Evolutionary conservation across 1,140 invertebrate species (phyloP).

Genomic region (Brachionus paranguensis): DNA sequence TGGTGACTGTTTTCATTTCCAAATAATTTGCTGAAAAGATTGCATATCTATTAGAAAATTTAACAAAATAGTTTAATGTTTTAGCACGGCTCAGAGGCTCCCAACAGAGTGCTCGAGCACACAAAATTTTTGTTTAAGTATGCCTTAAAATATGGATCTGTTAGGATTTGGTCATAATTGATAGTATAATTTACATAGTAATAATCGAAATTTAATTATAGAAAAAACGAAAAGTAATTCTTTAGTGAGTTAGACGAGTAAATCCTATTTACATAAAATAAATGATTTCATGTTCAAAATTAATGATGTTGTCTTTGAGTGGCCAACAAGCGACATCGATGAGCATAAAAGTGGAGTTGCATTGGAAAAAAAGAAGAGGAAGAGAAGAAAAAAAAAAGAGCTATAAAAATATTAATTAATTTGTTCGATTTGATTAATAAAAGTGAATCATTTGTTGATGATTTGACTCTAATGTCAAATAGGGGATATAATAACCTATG

Average conservation of each 20-base stretch:
- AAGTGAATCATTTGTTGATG: not conserved
- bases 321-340: not conserved
- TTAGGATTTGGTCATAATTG: not conserved
- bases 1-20: too few relatives aligned
- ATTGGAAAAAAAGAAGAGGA: not conserved
- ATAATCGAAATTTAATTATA: constrained; percentile 34
- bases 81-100: not conserved
- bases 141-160: not conserved
- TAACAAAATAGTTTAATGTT: not conserved
- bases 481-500: constrained; percentile 13
- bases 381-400: not conserved
- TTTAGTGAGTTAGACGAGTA: not conserved
- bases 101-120: not conserved
- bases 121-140: not conserved
- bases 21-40: not conserved
- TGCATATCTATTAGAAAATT: not conserved
- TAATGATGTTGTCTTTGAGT: constrained; percentile 10
- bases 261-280: constrained; percentile 30
- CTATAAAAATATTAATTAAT: not conserved
- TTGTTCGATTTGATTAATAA: not conserved
- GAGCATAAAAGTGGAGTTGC: not conserved
- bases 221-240: constrained; percentile 10
- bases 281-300: constrained; percentile 24
- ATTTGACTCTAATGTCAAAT: not conserved
- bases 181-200: constrained; percentile 8